Conservation (phyloP, 2,888 invertebrate species). For the Drosophila rubida region DNA sequence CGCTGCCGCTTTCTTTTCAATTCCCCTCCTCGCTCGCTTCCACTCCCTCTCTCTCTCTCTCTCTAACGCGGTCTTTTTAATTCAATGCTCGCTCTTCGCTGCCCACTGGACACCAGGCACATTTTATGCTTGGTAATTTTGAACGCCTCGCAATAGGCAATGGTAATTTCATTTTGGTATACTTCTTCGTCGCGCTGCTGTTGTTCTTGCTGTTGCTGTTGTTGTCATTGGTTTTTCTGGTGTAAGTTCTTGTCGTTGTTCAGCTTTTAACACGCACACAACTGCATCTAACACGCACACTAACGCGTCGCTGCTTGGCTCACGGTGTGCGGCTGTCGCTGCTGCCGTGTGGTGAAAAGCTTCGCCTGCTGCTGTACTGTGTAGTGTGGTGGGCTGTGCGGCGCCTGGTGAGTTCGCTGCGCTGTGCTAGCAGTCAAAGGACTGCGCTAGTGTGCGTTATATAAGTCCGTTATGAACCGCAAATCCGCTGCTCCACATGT, state of each 20-base stretch:
- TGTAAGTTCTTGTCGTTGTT: constrained; percentile 47
- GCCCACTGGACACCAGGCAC: background rate
- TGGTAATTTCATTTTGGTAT: constrained; percentile 24
- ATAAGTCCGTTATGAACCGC: constrained; percentile 68
- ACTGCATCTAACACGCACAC: constrained; percentile 65
- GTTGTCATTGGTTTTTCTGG: constrained; percentile 13
- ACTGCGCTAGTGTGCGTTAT: constrained; percentile 70
- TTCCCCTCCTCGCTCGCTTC: background rate
- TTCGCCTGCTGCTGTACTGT: constrained; percentile 14
- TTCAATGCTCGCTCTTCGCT: background rate
- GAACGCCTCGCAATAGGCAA: constrained; percentile 47
- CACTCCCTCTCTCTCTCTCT: no score
- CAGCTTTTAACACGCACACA: constrained; percentile 77
- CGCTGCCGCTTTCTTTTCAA: background rate
- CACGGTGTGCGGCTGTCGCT: constrained; percentile 32
- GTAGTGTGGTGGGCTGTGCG: constrained; percentile 12
- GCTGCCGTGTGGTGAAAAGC: constrained; percentile 22
- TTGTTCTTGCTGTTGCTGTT: constrained; percentile 10
- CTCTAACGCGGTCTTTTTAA: no score
- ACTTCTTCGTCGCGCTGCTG: constrained; percentile 4
- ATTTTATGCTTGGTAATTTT: background rate
- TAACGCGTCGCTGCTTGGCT: background rate
- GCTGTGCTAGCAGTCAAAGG: background rate
- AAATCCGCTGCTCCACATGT: constrained; percentile 28
- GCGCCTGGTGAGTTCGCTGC: constrained; percentile 30